Evolutionary conservation across 2,113 vertebrate species (phyloP).

Genomic region (Pedionomus torquatus): DNA sequence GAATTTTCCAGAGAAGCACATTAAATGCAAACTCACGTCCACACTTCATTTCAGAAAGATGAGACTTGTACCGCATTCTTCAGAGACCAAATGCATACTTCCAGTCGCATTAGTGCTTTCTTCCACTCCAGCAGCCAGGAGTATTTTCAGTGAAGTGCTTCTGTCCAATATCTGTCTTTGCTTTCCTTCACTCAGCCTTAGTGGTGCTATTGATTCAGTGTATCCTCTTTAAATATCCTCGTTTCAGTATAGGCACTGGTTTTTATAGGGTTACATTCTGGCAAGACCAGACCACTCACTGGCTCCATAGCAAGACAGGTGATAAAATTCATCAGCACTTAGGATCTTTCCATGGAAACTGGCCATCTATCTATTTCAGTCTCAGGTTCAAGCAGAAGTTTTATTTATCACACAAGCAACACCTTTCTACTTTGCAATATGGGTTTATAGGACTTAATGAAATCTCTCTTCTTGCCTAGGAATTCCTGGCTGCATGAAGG

Average conservation of each 20-base stretch:
- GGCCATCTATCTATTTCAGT: not conserved
- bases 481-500: not conserved
- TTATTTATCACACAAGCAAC: not conserved
- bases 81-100: not conserved
- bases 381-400: not conserved
- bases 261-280: not conserved
- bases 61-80: not conserved
- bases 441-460: not conserved
- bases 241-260: not conserved
- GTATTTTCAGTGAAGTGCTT: constrained; percentile 22
- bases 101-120: not conserved
- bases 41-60: constrained; percentile 16
- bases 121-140: not conserved
- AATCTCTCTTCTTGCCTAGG: not conserved
- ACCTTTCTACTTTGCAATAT: not conserved
- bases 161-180: not conserved
- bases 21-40: not conserved
- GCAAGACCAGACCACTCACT: not conserved
- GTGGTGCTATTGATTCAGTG: not conserved
- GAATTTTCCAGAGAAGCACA: not conserved
- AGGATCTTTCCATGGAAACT: not conserved
- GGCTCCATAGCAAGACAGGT: not conserved
- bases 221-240: not conserved
- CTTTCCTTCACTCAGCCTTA: not conserved
- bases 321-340: not conserved